These are phyloP conservation scores for Ephydatia muelleri DNA, from an alignment of 37 sponge, comb jelly and placozoan species.

Conservation along the genomic window DNA sequence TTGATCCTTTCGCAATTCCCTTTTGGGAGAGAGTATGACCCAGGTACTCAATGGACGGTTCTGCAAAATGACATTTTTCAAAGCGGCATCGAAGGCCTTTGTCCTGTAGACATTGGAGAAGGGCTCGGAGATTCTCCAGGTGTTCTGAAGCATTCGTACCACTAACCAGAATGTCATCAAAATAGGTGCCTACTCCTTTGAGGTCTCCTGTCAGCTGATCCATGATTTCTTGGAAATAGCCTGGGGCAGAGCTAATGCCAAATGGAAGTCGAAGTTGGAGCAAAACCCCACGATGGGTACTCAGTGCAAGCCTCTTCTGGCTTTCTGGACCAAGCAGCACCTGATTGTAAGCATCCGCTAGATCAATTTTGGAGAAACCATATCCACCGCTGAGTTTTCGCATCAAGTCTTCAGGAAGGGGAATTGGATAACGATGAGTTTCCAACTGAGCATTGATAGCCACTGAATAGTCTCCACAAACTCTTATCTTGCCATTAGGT, in stretches of 20 bases:
- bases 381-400: constrained; percentile 24
- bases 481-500: too few species aligned
- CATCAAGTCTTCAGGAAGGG: constrained; percentile 43
- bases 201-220: constrained; percentile 31
- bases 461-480: constrained; percentile 42
- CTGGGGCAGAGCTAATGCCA: too few species aligned
- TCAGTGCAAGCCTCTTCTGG: background rate
- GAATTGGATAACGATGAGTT: constrained; percentile 33
- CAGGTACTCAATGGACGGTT: constrained; percentile 24
- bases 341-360: constrained; percentile 37
- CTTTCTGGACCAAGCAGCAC: constrained; percentile 19
- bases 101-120: constrained; percentile 14
- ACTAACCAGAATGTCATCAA: constrained; percentile 33
- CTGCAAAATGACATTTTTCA: constrained; percentile 31
- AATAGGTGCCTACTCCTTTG: constrained; percentile 19
- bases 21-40: constrained; percentile 31
- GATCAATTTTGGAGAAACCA: constrained; percentile 24
- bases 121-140: constrained; percentile 9
- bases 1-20: background rate
- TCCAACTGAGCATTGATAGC: constrained; percentile 25
- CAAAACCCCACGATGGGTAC: too few species aligned
- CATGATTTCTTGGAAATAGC: constrained; percentile 22
- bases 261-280: too few species aligned
- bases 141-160: constrained; percentile 14
- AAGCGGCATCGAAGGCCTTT: constrained; percentile 29